Evolutionary conservation across 2,113 vertebrate genomes (phyloP).

Genomic region (Bagarius yarrelli): DNA sequence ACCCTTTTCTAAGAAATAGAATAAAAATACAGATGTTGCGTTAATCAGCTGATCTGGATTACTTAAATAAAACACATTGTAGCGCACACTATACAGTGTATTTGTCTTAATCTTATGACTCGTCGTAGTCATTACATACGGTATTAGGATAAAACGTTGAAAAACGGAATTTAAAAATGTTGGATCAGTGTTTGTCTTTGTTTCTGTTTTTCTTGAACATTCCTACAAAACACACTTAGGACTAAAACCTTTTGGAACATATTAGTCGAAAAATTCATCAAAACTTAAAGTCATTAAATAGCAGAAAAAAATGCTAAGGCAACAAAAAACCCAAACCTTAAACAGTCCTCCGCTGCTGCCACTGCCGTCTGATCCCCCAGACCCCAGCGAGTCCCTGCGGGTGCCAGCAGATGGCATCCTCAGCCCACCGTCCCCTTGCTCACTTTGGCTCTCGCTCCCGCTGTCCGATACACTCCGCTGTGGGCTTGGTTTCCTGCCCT

Average conservation of each 20-base stretch:
- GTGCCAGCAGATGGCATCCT: constrained; percentile 56
- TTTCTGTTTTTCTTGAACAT: not conserved
- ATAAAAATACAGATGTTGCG: not conserved
- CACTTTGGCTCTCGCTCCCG: constrained; percentile 65
- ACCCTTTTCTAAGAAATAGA: too few relatives aligned
- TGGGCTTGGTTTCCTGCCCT: constrained; percentile 70
- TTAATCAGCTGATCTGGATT: not conserved
- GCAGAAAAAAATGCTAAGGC: not conserved
- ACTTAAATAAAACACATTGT: not conserved
- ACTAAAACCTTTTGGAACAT: not conserved
- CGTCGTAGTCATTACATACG: not conserved
- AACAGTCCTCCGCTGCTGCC: constrained; percentile 67
- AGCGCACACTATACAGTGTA: not conserved
- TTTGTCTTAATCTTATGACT: not conserved
- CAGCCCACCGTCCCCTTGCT: constrained; percentile 63
- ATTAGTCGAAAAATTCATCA: not conserved
- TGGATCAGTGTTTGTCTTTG: not conserved
- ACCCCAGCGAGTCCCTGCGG: constrained; percentile 64
- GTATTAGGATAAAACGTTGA: not conserved
- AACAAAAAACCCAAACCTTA: constrained; percentile 63
- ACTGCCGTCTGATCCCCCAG: constrained; percentile 68
- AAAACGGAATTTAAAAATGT: not conserved
- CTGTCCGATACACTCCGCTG: constrained; percentile 68
- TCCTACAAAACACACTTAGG: not conserved
- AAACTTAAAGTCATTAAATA: not conserved